Base-by-base conservation (phyloP, 2,113 vertebrate genomes). In the Dolichallabes microphthalmus region DNA sequence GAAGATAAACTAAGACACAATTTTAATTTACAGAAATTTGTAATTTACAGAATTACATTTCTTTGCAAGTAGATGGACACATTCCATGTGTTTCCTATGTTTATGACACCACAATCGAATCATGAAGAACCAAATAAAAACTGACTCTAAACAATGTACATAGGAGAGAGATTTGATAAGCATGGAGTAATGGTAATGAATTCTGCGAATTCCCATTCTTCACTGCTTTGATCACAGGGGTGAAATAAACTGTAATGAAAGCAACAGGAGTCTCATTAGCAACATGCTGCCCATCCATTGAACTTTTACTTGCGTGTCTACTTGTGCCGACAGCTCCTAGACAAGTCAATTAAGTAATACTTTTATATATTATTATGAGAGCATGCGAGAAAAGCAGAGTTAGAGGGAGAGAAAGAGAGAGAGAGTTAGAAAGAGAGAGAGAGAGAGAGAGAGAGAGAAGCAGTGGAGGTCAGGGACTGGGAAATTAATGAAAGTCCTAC, bases 321-420 rank as follows among this genome's bases (percentile, higher is more conserved):
- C 77, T 63, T 80, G 63, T 79, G 30, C 63, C 30, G 50, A 85
- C 30, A 79, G 61, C 74, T 61, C 85, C 79, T 55, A 60, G 82
- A 80, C 77, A 78, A 86, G 61, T 86, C 71, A 86, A 84, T 86
- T 88, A 86, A 86, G 85, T 27, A 86, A 45, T 12, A 6, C 61
- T 84, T 82, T 77, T 69, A 57, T 32, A 58, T 84, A 73, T 82
- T 75, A 80, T 80, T 76, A 83, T 82, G 69, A 71, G 57, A 78
- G 27, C 32, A 53, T 68, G 73, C 10, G 25, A 80, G 58, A 68
- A 35, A 76, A 69, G 80, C 22, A 63, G 64, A 61, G 86, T 25
- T 69, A 57, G 60, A 82, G 45, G 15, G 2, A 35, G 8, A 32
- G 73, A n/a, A 0, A 39, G 63, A 63, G 27, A 57, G 55, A 57